These are phyloP conservation scores for Sisor rabdophorus DNA, from an alignment of 2,113 vertebrate species.

Conservation along the genomic window DNA sequence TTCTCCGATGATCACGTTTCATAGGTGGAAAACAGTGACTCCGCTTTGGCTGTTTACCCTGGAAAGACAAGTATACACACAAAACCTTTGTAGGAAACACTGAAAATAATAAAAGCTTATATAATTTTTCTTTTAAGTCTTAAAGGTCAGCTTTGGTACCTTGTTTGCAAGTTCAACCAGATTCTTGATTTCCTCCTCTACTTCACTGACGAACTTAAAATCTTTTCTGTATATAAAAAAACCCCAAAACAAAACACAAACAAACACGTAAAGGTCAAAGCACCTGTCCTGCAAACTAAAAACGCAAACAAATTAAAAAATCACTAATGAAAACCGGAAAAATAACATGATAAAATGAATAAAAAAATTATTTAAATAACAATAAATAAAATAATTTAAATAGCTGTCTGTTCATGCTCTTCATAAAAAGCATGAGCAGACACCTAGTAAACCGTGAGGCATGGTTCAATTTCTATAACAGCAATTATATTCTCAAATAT, in stretches of 20 bases:
- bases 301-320: no score
- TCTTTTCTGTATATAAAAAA: slow-evolving; percentile 82
- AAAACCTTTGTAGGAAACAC: slow-evolving; percentile 20
- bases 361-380: no score
- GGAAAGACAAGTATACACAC: not conserved
- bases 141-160: slow-evolving; percentile 64
- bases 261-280: not conserved
- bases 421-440: no score
- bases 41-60: slow-evolving; percentile 87
- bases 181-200: slow-evolving; percentile 90
- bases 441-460: no score
- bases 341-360: no score
- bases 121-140: not conserved
- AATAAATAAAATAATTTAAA: no score
- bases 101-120: not conserved
- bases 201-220: slow-evolving; percentile 86
- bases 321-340: no score
- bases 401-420: no score
- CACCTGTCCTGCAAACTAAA: not conserved
- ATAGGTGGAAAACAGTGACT: slow-evolving; percentile 93
- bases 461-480: no score
- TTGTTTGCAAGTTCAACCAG: slow-evolving; percentile 90
- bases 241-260: no score
- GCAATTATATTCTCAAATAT: not conserved
- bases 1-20: slow-evolving; percentile 90